Evolutionary conservation across 2,888 invertebrate species (phyloP).

Genomic region (Heliconius sara): DNA sequence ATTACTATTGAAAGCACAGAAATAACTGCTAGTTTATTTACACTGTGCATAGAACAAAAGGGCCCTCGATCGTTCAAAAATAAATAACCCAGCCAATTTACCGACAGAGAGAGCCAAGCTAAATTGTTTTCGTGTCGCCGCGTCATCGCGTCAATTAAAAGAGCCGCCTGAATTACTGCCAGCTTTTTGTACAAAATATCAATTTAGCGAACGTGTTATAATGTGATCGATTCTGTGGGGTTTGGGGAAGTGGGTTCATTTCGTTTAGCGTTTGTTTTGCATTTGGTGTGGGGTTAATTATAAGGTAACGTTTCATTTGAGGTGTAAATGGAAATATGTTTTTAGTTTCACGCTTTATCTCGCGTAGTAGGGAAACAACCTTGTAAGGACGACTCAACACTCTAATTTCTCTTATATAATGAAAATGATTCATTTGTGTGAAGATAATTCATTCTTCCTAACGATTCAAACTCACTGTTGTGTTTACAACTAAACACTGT

Average conservation of each 20-base stretch:
- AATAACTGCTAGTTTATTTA: constrained; percentile 31
- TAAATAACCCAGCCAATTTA: constrained; percentile 69
- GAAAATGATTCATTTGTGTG: no score
- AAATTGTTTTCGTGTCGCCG: constrained; percentile 57
- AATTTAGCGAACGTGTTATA: constrained; percentile 36
- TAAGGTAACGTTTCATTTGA: neutral
- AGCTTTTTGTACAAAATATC: constrained; percentile 38
- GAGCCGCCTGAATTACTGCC: constrained; percentile 55
- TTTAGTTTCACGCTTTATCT: neutral
- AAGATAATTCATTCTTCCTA: neutral
- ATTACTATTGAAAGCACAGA: neutral
- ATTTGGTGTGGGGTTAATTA: neutral
- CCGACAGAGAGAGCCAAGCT: constrained; percentile 54
- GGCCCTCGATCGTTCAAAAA: constrained; percentile 49
- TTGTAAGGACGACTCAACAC: neutral
- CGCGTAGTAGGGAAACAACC: neutral
- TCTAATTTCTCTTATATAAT: neutral
- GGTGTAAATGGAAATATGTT: neutral
- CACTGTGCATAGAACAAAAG: constrained; percentile 38
- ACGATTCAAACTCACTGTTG: no score
- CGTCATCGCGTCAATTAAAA: constrained; percentile 68
- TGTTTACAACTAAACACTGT: no score
- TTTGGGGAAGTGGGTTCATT: neutral
- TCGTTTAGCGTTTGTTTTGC: neutral
- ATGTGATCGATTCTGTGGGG: constrained; percentile 28